Base-by-base conservation (phyloP, 2,888 invertebrate species). In the Thelaira solivaga region DNA sequence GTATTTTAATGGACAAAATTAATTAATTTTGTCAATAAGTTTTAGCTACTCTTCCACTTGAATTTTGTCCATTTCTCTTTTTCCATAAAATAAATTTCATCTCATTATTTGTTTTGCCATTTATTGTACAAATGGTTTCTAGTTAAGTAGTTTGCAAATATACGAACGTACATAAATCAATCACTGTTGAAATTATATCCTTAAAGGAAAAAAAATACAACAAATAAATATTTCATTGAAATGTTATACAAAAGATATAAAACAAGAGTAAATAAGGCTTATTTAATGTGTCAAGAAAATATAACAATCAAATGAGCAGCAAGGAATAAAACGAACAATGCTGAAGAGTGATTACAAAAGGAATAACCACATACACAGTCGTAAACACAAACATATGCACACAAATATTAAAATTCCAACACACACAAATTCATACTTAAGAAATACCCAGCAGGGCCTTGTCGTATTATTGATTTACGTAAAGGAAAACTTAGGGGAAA, bases 231-330 rank as follows among this genome's bases (percentile, higher is more conserved):
- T 20, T 49, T n/a, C 2, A 41, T 22, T 1, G n/a, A 59, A 72
- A 29, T 34, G 4, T 29, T 7, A 29, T n/a, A 11, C 36, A 61
- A 31, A n/a, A 18, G 24, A 45, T 45, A 59, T n/a, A 45, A 61
- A 53, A 29, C n/a, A 49, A 62, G 43, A 36, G 67, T 57, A 62
- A 67, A 72, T 67, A 53, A 57, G 49, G 31, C 73, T 62, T 41
- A 68, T 77, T 73, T 62, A 36, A 69, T 41, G 69, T 78, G 68
- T 73, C 73, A 78, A n/a, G 64, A 51, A 64, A 64, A 73, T 62
- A 45, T 34, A 26, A 26, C 10, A 61, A 18, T 69, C 43, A 73
- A 73, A 59, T 49, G 59, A 10, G 10, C 11, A 59, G 39, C 51
- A 64, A 77, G 64, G 59, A 49, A 24, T 13, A 26, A 51, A 57